These are phyloP conservation scores for Chaetura pelagica DNA, from an alignment of 2,113 vertebrate genomes.

Conservation along the genomic window DNA sequence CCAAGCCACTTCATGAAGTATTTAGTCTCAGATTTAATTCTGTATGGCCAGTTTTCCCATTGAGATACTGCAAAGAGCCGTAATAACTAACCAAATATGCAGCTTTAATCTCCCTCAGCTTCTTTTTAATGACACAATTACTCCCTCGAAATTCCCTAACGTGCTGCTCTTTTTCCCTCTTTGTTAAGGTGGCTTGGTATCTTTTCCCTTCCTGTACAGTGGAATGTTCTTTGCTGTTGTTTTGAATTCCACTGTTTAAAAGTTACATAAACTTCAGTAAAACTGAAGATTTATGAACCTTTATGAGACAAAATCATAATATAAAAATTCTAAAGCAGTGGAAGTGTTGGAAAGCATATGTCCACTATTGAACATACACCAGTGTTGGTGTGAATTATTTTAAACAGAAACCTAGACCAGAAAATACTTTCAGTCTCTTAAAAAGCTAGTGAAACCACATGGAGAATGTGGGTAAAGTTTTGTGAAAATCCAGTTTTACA, in stretches of 20 bases:
- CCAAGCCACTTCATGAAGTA: conserved; percentile 46
- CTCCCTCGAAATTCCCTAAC: background rate
- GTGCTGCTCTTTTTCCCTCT: background rate
- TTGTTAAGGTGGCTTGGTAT: conserved; percentile 34
- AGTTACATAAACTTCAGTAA: background rate
- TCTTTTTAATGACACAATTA: conserved; percentile 48
- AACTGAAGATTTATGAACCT: background rate
- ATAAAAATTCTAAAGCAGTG: background rate
- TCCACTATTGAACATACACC: background rate
- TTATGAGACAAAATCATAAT: background rate
- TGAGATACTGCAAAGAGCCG: conserved; percentile 40
- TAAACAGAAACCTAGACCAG: background rate
- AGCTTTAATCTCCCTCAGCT: conserved; percentile 40
- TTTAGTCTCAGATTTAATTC: conserved; percentile 51
- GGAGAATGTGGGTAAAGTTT: background rate
- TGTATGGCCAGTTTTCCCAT: conserved; percentile 23
- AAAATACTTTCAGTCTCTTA: background rate
- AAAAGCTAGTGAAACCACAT: background rate
- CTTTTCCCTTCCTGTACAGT: background rate
- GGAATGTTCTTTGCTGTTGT: background rate
- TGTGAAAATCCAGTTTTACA: background rate
- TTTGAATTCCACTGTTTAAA: background rate
- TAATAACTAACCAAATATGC: conserved; percentile 56
- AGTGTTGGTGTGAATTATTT: background rate
- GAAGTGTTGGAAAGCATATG: background rate